A percentile compares a stretch with the other conserved stretches of the same genome.
phyloP scores from a whole-genome alignment of 2,797 vertebrate genomes.

The Scleropages formosus region DNA sequence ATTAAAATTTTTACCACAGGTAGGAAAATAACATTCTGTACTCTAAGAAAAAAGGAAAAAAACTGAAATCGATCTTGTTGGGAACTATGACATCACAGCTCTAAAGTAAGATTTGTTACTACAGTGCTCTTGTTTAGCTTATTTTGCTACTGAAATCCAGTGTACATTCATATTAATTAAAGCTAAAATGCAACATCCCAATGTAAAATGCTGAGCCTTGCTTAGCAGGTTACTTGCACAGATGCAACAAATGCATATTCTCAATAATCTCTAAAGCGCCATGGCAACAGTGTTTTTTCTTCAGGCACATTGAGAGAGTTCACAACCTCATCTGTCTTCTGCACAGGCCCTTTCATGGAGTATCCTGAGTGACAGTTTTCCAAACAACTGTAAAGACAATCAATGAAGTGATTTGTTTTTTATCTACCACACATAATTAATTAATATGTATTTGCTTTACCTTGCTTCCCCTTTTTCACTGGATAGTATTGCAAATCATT shows the following conservation, averaged over 20 bases:
- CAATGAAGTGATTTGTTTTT: conserved; percentile 34
- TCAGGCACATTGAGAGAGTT: conserved; percentile 51
- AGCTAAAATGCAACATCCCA: neutral
- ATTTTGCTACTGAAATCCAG: too few species aligned
- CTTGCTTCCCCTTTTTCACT: too few species aligned
- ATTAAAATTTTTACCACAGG: too few species aligned
- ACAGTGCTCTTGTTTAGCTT: too few species aligned
- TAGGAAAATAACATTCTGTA: too few species aligned
- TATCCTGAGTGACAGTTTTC: conserved; percentile 33
- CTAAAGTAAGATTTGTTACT: too few species aligned
- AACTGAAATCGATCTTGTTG: too few species aligned
- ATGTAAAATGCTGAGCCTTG: conserved; percentile 49
- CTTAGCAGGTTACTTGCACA: conserved; percentile 61
- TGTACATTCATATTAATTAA: neutral
- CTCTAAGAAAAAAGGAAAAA: too few species aligned
- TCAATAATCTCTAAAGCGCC: conserved; percentile 58
- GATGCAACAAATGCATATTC: conserved; percentile 64
- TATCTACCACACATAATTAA: conserved; percentile 16
- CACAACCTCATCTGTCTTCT: conserved; percentile 50
- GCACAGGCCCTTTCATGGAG: conserved; percentile 21
- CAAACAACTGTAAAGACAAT: conserved; percentile 25
- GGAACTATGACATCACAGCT: too few species aligned
- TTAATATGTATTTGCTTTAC: conserved; percentile 35
- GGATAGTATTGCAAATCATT: too few species aligned
- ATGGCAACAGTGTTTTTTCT: conserved; percentile 61